phyloP scores from a whole-genome alignment of 2,888 invertebrate genomes.

The Barypeithes pellucidus region DNA sequence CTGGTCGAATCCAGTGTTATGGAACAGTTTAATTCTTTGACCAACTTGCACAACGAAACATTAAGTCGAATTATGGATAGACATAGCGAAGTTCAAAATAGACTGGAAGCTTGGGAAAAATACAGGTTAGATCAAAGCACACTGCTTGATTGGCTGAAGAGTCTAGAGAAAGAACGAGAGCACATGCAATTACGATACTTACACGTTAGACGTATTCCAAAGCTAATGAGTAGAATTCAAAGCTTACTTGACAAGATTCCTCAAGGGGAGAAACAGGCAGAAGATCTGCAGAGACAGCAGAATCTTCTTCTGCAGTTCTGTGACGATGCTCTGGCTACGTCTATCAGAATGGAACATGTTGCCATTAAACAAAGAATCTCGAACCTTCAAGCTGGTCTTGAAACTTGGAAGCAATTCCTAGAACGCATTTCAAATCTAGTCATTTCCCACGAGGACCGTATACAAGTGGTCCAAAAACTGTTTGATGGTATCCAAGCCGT shows the following conservation, averaged over 20 bases:
- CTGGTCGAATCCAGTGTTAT: slow-evolving; percentile 68
- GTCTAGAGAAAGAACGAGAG: slow-evolving; percentile 85
- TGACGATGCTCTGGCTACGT: slow-evolving; percentile 84
- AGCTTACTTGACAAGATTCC: slow-evolving; percentile 80
- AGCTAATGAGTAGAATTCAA: slow-evolving; percentile 80
- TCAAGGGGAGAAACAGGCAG: slow-evolving; percentile 77
- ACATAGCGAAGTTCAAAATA: slow-evolving; percentile 81
- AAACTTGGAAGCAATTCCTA: slow-evolving; percentile 86
- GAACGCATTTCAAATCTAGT: slow-evolving; percentile 78
- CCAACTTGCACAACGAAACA: slow-evolving; percentile 88
- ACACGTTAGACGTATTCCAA: slow-evolving; percentile 83
- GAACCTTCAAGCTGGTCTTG: slow-evolving; percentile 85
- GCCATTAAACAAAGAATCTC: slow-evolving; percentile 85
- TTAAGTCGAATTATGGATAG: slow-evolving; percentile 84
- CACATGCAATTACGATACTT: slow-evolving; percentile 86
- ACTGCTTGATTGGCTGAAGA: slow-evolving; percentile 85
- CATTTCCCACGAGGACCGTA: slow-evolving; percentile 77
- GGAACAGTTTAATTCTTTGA: slow-evolving; percentile 85
- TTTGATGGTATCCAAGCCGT: slow-evolving; percentile 79
- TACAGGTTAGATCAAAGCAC: slow-evolving; percentile 82
- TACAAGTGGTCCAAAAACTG: slow-evolving; percentile 75
- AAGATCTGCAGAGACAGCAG: slow-evolving; percentile 78
- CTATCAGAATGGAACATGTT: slow-evolving; percentile 87
- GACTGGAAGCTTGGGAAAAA: slow-evolving; percentile 84
- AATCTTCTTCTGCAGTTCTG: slow-evolving; percentile 79